Base-by-base conservation (phyloP, 2,797 vertebrate genomes). In the Fundulus diaphanus region DNA sequence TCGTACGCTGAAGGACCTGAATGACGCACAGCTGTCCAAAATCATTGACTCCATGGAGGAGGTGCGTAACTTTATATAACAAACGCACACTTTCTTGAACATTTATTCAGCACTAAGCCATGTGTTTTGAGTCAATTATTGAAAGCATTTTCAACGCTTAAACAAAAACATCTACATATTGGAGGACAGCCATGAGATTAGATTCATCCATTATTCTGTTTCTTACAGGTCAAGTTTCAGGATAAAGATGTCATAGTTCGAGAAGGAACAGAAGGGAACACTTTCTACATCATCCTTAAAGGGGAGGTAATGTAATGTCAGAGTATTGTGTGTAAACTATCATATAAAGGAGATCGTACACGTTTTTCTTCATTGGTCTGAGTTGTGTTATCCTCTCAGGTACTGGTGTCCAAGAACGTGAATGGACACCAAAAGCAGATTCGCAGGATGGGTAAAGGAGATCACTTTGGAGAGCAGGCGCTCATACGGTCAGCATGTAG, bases 11-110 rank as follows among this genome's bases (percentile, higher is more conserved):
- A 96, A 94, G 84, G 93, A 94, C 68, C 91, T 97, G 70, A 95
- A 94, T 7, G 92, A 95, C 27, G 82, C 89, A 29, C 95, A 95
- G 84, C 83, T 96, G 81, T 95, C 95, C 72, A 96, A 95, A 84
- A 95, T 96, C 75, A 94, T 96, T 72, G 96, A 96, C 74, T 96
- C 94, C 59, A 96, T 96, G 94, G 96, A 97, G 72, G 96, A 96
- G 94, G 96, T 96, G 70, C 24, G 92, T 80, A 73, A 13, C 52
- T 7, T 1, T 1, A 44, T 44, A 12, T 52, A 5, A 6, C 5
- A 0, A 46, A 73, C 42, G 20, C 20, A 0, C 31, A 67, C n/a
- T 48, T 44, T 12, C 16, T 0, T 51, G 12, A 78, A 68, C n/a
- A 27, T 27, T 27, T 66, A 27, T 27, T 27, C 42, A 66, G 44